Percentiles rank a stretch among this genome's conserved stretches.
Evolutionary conservation across 2,888 invertebrate species (phyloP).

Genomic region (Caenorhabditis imperialis): DNA sequence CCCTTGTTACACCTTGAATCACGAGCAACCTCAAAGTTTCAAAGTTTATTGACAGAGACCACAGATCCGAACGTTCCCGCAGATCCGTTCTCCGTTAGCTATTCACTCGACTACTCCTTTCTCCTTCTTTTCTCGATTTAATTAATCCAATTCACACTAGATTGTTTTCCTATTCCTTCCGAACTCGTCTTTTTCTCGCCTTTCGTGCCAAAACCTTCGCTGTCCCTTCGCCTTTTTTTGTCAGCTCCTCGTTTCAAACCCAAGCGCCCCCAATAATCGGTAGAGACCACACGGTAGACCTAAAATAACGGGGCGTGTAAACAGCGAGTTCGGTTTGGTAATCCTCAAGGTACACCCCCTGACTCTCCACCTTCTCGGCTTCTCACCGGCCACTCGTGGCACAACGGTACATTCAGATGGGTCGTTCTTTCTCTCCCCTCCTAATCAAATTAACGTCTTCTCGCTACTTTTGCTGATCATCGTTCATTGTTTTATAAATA

Average conservation of each 20-base stretch:
- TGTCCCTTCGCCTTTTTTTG: not conserved
- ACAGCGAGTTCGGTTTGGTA: conserved; percentile 45
- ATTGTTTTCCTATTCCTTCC: conserved; percentile 29
- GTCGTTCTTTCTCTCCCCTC: conserved; percentile 9
- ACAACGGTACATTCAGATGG: conserved; percentile 7
- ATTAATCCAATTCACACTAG: conserved; percentile 43
- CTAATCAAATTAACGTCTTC: conserved; percentile 37
- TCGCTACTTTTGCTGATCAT: conserved; percentile 22
- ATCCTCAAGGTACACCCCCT: conserved; percentile 34
- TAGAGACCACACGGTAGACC: conserved; percentile 1
- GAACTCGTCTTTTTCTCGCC: not conserved
- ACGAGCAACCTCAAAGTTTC: too few species aligned
- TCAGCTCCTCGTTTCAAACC: conserved; percentile 36
- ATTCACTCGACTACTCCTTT: too few species aligned
- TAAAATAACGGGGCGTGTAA: conserved; percentile 47
- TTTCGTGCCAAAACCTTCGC: conserved; percentile 19
- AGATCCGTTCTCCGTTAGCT: too few species aligned
- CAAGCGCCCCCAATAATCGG: conserved; percentile 22
- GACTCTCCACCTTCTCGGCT: conserved; percentile 12
- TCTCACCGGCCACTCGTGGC: not conserved
- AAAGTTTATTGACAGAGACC: too few species aligned
- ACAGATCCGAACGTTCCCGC: too few species aligned
- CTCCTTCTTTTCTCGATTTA: conserved; percentile 16
- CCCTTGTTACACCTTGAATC: too few species aligned
- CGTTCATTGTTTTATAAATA: conserved; percentile 24